A percentile compares a stretch with the other conserved stretches of the same genome.
These are phyloP conservation scores for Spheniscus humboldti DNA, from an alignment of 2,797 vertebrate species.

Conservation along the genomic window DNA sequence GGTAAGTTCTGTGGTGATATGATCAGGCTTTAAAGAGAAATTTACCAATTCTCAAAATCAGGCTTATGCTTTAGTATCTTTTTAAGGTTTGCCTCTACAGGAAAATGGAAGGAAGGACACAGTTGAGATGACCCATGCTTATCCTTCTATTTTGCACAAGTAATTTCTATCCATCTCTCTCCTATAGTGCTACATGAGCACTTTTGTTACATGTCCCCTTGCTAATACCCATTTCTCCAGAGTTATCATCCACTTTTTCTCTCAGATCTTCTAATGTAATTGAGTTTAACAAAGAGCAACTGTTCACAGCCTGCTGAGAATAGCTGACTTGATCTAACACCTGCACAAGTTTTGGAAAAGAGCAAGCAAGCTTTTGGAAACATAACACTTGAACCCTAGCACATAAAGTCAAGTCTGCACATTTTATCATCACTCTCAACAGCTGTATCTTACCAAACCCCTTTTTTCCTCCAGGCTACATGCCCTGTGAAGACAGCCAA, in stretches of 20 bases:
- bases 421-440: background rate
- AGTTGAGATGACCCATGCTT: background rate
- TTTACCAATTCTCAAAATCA: background rate
- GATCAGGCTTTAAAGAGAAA: background rate
- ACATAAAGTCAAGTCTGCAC: background rate
- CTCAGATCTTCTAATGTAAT: background rate
- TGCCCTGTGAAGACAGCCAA: background rate
- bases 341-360: background rate
- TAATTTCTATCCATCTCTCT: background rate
- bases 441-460: background rate
- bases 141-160: background rate
- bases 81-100: background rate
- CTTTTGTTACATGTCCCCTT: background rate
- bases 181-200: fast-evolving
- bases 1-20: background rate
- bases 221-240: background rate
- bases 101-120: background rate
- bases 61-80: background rate
- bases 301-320: background rate
- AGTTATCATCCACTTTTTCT: background rate
- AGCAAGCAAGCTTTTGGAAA: background rate
- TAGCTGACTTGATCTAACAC: background rate
- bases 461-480: background rate
- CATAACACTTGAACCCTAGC: background rate
- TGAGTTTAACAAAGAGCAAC: background rate